These are phyloP conservation scores for Dasysyrphus tricinctus DNA, from an alignment of 2,888 invertebrate species.

Conservation along the genomic window DNA sequence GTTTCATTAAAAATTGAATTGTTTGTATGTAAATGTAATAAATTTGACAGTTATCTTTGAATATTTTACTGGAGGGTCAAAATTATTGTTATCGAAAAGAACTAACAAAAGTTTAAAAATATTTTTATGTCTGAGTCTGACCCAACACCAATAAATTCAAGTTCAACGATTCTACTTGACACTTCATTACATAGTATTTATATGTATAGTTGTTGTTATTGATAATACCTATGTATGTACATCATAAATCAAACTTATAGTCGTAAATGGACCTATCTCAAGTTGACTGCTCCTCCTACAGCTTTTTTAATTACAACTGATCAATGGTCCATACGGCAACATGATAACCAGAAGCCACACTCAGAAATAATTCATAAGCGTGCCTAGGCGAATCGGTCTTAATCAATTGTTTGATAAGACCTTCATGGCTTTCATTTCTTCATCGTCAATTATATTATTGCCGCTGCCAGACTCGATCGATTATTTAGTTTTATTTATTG, in stretches of 20 bases:
- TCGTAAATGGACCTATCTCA: constrained; percentile 15
- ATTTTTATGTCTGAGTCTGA: background rate
- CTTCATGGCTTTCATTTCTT: background rate
- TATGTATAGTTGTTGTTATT: background rate
- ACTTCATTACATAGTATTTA: background rate
- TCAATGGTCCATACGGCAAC: background rate
- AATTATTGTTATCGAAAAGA: background rate
- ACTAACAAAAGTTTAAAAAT: background rate
- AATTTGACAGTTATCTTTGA: background rate
- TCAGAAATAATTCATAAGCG: constrained; percentile 49
- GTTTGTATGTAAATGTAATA: no score
- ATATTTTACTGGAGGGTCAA: background rate
- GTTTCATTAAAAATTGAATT: background rate
- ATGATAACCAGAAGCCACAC: background rate
- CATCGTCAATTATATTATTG: background rate
- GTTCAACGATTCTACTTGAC: constrained; percentile 15
- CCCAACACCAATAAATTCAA: background rate
- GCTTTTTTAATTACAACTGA: background rate
- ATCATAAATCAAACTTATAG: background rate
- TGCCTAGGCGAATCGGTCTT: constrained; percentile 28
- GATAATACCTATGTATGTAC: background rate
- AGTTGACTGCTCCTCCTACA: constrained; percentile 37
- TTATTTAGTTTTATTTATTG: constrained; percentile 41
- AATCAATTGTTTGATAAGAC: constrained; percentile 21
- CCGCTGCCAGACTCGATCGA: constrained; percentile 39